Evolutionary conservation across 2,113 vertebrate genomes (phyloP), one percentile per base, ranked within the genome.

Genomic region (Phodopus roborovskii): DNA sequence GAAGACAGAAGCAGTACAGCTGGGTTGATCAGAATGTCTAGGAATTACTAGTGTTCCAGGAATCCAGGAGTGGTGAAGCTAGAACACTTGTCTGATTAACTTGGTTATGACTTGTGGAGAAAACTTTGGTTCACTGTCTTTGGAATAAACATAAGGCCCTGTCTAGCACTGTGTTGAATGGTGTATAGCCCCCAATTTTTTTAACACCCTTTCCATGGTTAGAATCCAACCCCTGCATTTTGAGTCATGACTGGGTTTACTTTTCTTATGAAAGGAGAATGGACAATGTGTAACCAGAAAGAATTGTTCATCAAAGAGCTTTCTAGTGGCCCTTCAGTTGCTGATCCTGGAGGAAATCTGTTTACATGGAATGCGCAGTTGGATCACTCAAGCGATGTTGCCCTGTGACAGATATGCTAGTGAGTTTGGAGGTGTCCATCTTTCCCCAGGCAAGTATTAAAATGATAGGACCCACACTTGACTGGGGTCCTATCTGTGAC

Each of bases 101-200:
- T 28, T 94, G 42, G 58, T 36, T 77, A 85, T 82, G 66, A 82
- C 60, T 83, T 74, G 33, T 64, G 73, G 20, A 90, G 56, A 90
- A 26, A 93, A 84, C 68, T 94, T 42, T 88, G 30, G n/a, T 87
- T 94, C 3, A n/a, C 50, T 5, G n/a, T 60, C 91, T 95, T 58
- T 36, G 73, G 28, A 86, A 74, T 82, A 64, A 42, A 66, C 39
- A 78, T 20, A 68, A 70, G 28, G 16, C 22, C 79, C 5, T 90
- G 85, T 90, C 45, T 9, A 68, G 45, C 15, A 79, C 62, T 28
- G 39, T 62, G 91, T 74, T 90, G 81, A 95, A 90, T 42, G 20
- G 20, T 77, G 19, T 70, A 90, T 8, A 10, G 39, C 70, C 77
- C 90, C 17, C 75, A 64, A 53, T 87, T 92, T 8, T 8, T 7